phyloP scores from a whole-genome alignment of 2,888 invertebrate genomes.

The Leptogaster cylindrica region DNA sequence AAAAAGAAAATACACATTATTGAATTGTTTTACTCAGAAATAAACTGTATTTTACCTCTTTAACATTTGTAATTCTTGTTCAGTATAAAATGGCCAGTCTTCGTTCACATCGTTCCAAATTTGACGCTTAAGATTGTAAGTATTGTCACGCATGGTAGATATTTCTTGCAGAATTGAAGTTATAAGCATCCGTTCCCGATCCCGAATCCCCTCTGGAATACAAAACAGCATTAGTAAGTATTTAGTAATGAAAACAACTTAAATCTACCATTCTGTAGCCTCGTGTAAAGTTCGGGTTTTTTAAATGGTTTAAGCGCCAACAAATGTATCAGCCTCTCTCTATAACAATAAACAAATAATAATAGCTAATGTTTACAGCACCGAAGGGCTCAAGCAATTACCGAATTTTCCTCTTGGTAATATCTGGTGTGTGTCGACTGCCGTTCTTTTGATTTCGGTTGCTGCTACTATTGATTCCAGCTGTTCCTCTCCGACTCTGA shows the following conservation, averaged over 20 bases:
- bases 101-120: constrained; percentile 93
- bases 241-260: not conserved
- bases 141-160: constrained; percentile 84
- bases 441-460: constrained; percentile 47
- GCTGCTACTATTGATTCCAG: constrained; percentile 31
- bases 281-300: constrained; percentile 86
- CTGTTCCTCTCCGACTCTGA: constrained; percentile 41
- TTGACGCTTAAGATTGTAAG: constrained; percentile 83
- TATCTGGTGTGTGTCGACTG: constrained; percentile 68
- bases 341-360: constrained; percentile 20
- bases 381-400: constrained; percentile 62
- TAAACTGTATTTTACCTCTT: constrained; percentile 69
- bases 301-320: constrained; percentile 92
- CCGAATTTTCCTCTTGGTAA: constrained; percentile 77
- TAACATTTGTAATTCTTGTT: constrained; percentile 85
- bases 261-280: constrained; percentile 78
- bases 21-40: not conserved
- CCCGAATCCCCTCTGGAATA: constrained; percentile 81
- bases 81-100: constrained; percentile 93
- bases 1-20: constrained; percentile 48
- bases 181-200: constrained; percentile 79
- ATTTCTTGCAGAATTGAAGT: constrained; percentile 81
- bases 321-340: constrained; percentile 93
- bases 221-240: too few species aligned
- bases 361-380: constrained; percentile 39